phyloP scores from a whole-genome alignment of 2,113 vertebrate genomes.

The Megalops atlanticus region DNA sequence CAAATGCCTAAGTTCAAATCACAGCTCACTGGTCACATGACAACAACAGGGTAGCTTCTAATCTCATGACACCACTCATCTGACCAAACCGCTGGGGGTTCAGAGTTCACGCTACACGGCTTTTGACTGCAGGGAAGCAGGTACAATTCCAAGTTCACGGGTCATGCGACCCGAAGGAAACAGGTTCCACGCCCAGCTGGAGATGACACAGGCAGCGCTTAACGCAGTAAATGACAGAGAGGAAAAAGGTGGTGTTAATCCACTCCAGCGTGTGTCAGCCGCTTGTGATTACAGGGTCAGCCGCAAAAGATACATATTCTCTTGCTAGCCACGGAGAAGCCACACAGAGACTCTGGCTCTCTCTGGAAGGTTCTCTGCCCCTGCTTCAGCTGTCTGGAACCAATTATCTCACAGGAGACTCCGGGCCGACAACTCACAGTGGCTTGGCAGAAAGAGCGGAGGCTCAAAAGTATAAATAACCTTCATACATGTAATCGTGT shows the following conservation, averaged over 20 bases:
- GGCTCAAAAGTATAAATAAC: not conserved
- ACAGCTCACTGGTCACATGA: not conserved
- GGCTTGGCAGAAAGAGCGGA: not conserved
- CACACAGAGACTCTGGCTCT: not conserved
- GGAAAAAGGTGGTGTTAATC: not conserved
- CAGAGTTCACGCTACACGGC: not conserved
- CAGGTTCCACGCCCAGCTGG: conserved; percentile 49
- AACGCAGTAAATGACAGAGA: not conserved
- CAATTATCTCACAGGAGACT: conserved; percentile 5
- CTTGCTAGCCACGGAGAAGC: not conserved
- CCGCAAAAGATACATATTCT: conserved; percentile 27
- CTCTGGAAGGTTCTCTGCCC: not conserved
- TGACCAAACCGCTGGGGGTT: not conserved
- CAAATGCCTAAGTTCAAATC: not conserved
- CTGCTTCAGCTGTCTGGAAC: not conserved
- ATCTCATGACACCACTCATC: not conserved
- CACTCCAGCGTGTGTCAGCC: not conserved
- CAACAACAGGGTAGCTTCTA: not conserved
- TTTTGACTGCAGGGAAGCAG: not conserved
- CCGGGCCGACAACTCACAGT: not conserved
- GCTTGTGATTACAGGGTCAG: conserved; percentile 16
- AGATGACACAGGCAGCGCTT: too few relatives aligned
- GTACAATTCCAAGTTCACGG: conserved; percentile 44
- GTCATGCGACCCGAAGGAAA: conserved; percentile 47
- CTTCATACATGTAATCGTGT: not conserved